Evolutionary conservation across 2,797 vertebrate genomes (phyloP), one percentile per base, ranked within the genome.

Genomic region (Amazonetta brasiliensis): DNA sequence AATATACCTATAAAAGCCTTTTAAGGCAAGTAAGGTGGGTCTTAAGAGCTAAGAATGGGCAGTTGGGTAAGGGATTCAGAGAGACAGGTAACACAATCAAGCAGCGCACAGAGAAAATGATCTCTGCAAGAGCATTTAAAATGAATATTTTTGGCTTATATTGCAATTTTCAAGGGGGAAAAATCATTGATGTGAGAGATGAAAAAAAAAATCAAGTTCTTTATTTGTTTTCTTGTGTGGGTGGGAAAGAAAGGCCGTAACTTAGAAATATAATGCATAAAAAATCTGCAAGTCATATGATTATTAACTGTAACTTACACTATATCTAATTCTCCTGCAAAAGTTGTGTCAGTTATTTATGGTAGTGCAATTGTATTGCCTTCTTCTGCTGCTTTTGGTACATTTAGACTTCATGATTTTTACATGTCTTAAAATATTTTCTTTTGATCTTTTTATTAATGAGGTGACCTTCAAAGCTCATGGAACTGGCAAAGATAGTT

Each of bases 371-470:
- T 20, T 69, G 12, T 16, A 74, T 87, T 74, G 13, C 52, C 94
- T 93, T 84, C 43, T 89, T 82, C 35, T 1, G 0, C 25, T 63
- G 60, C 25, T 79, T 71, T 84, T 77, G 50, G n/a, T 77, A 60
- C n/a, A 20, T 62, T 89, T 64, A 69, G 50, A 28, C 7, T 62
- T 85, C 7, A 4, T 69, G 31, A 33, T 30, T 78, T 91, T 54
- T 31, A 37, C 39, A 22, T n/a, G 44, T 55, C 75, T 81, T 55
- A 78, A 69, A 85, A 89, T 85, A 87, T 52, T 89, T n/a, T 55
- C 46, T 93, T 89, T 71, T 83, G 75, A 60, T 87, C 60, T 74
- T 93, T 83, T 89, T 89, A 72, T 87, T 95, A 82, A 77, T 68
- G 64, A 71, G 69, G 23, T 87, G 84, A 92, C 78, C 64, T 89